Conservation (phyloP, 2,888 invertebrate genomes). For the Sympetrum striolatum region DNA sequence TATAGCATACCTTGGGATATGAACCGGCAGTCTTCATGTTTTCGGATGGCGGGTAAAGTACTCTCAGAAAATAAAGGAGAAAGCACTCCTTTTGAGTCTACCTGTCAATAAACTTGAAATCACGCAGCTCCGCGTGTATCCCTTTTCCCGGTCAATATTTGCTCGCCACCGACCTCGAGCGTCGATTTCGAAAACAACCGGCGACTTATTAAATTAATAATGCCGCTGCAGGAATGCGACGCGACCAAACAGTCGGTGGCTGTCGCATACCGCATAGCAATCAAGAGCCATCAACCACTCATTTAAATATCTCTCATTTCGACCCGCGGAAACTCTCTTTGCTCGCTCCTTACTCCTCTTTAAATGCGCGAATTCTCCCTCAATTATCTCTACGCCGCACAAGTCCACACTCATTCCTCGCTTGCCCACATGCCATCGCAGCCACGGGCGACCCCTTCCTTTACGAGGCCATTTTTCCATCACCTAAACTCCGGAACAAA, state of each 20-base stretch:
- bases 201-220: conserved; percentile 36
- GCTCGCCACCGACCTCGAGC: neutral
- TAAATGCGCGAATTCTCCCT: neutral
- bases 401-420: neutral
- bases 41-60: too few relatives aligned
- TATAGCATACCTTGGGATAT: too few relatives aligned
- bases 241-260: neutral
- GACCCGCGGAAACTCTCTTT: neutral
- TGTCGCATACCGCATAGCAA: conserved; percentile 41
- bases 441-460: neutral
- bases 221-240: neutral
- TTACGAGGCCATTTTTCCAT: neutral
- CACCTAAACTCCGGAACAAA: neutral
- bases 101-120: neutral
- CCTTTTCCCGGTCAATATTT: neutral
- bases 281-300: conserved; percentile 7
- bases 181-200: neutral
- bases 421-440: neutral
- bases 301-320: conserved; percentile 31
- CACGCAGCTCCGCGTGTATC: neutral
- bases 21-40: too few relatives aligned
- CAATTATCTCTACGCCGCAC: neutral
- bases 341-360: neutral
- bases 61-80: too few relatives aligned
- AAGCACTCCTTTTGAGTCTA: neutral